Evolutionary conservation across 2,113 vertebrate species (phyloP), one percentile per base, ranked within the genome.

Genomic region (Crotalus helleri): DNA sequence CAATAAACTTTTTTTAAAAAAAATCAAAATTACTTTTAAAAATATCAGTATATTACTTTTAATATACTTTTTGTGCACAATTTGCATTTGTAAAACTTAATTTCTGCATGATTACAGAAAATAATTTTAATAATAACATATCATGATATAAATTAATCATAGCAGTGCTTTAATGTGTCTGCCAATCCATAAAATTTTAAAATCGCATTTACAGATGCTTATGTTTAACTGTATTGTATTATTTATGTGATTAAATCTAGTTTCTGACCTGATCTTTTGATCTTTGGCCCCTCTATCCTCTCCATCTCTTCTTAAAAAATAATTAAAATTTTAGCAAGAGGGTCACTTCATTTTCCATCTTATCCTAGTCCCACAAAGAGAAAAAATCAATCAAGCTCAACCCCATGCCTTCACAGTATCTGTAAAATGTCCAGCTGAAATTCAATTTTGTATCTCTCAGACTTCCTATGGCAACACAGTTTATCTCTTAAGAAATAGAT

Each of bases 191-290:
- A 97, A 96, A 98, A 97, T 97, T 98, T 98, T 97, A 97, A 97
- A 97, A 97, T 97, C 97, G 97, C 95, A 98, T 97, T 98, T 97
- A 96, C 97, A 98, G 96, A 98, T 98, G 97, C 96, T 97, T 98
- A 97, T 94, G 97, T 92, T 97, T 97, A 97, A 97, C 97, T 96
- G 96, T 97, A 97, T 96, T 97, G 97, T 97, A 98, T 98, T 97
- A 97, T 97, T 97, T 97, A 98, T 97, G 98, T 99, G 99, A 99
- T 99, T 99, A 99, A 99, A 99, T 98, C 98, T 98, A 98, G 95
- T 98, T 98, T 98, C 98, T 97, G 97, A 99, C 99, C 99, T 98
- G 98, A 97, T 97, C 98, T 98, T 98, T 98, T 97, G 98, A 99
- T 98, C 99, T 98, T 97, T 99, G 97, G 97, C 98, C 98, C 33